Conservation (phyloP, 2,888 invertebrate species). For the Agrochola circellaris region DNA sequence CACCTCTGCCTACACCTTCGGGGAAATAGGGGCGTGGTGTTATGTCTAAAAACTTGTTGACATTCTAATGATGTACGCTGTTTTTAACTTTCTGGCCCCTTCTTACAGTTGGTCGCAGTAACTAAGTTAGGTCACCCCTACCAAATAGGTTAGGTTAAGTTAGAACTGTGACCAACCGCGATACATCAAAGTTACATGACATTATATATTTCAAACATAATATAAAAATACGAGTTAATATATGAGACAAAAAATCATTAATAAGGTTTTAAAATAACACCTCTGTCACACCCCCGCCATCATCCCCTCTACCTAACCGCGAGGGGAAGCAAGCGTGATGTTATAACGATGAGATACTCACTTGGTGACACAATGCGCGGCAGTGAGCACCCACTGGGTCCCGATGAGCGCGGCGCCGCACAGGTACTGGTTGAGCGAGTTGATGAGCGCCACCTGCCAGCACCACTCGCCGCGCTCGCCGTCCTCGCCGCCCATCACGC, state of each 20-base stretch:
- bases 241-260: too few relatives aligned
- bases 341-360: slow-evolving; percentile 82
- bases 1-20: too few relatives aligned
- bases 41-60: too few relatives aligned
- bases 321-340: too few relatives aligned
- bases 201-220: background rate
- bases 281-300: background rate
- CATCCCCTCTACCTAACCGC: background rate
- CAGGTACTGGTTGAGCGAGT: slow-evolving; percentile 97
- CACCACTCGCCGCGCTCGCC: slow-evolving; percentile 98
- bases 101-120: too few relatives aligned
- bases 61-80: too few relatives aligned
- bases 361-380: slow-evolving; percentile 98
- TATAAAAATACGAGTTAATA: background rate
- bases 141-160: background rate
- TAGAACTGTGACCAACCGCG: background rate
- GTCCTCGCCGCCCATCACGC: slow-evolving; percentile 97
- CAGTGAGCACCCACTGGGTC: slow-evolving; percentile 98
- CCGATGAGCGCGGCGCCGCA: slow-evolving; percentile 98
- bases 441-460: slow-evolving; percentile 98
- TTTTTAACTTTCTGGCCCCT: background rate
- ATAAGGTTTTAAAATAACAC: too few relatives aligned
- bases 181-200: background rate
- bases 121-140: background rate
- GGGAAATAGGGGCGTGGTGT: too few relatives aligned